Percentiles rank a stretch among this genome's conserved stretches.
Conservation (phyloP, 30 jellyfish, hydroid and myxozoan genomes). For the Turritopsis dohrnii region DNA sequence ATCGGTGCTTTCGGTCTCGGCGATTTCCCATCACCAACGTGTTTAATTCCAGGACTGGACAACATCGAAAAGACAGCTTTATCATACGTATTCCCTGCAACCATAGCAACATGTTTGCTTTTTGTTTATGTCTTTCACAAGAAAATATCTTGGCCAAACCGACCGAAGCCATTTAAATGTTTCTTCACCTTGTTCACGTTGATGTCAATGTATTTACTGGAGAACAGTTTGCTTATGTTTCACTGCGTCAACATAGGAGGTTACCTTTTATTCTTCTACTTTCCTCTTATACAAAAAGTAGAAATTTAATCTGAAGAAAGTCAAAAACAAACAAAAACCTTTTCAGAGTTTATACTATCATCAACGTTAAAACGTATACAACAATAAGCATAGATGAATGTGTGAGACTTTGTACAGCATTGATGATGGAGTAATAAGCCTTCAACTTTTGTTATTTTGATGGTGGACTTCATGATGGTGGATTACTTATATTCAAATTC, state of each 20-base stretch:
- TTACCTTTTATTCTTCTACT: neutral
- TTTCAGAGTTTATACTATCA: no score
- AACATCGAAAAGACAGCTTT: neutral
- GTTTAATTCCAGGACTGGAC: neutral
- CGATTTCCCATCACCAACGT: neutral
- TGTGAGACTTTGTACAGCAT: no score
- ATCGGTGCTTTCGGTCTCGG: neutral
- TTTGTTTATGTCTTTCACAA: neutral
- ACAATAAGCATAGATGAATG: no score
- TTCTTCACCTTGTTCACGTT: constrained; percentile 3
- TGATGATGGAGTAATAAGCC: no score
- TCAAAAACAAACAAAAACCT: no score
- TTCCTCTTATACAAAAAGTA: neutral
- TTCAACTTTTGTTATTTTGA: no score
- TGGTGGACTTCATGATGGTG: no score
- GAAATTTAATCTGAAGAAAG: neutral
- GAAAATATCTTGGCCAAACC: neutral
- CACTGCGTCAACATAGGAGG: neutral
- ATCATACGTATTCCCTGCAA: neutral
- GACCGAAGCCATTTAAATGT: neutral
- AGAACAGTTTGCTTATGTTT: neutral
- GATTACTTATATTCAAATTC: no score
- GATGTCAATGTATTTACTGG: neutral
- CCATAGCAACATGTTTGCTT: neutral
- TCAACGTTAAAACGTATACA: no score